Evolutionary conservation across 2,888 invertebrate species (phyloP), one percentile per base, ranked within the genome.

Genomic region (Allolobophora icterica): DNA sequence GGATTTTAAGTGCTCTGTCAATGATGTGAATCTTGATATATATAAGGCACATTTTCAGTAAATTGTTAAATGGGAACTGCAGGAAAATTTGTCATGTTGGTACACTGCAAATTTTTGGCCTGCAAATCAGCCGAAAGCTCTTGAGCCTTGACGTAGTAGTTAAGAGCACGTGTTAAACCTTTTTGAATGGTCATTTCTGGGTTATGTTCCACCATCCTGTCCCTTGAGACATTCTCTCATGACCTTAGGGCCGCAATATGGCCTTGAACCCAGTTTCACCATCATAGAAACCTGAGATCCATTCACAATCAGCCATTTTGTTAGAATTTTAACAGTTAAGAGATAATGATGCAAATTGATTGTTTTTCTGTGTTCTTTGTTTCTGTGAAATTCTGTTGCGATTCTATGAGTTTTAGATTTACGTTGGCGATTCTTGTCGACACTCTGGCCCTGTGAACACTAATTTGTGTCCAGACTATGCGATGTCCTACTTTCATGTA

Each of bases 321-420:
- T 71, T n/a, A n/a, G 30, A 71, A 30, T 71, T 71, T 71, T 30
- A 71, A 17, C 21, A 71, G 71, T 71, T 71, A n/a, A n/a, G 71
- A 71, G n/a, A 71, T 71, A 71, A 71, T 71, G 71, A 71, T 71
- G 71, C 71, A 71, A 71, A 71, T 71, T 71, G 30, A 52, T 52
- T 24, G 52, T 52, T 42, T 42, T 5, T 42, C 42, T 42, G 24
- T n/a, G 71, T 71, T 8, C n/a, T n/a, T 71, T 71, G 71, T n/a
- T 71, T 71, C 71, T 71, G 71, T 71, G 30, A n/a, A 71, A 71
- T 71, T 71, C 71, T 71, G 71, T 71, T 71, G 71, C n/a, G n/a
- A 71, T 71, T n/a, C 71, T 58, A n/a, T n/a, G 71, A 71, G n/a
- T 71, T 71, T 71, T 8, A 71, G 30, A 6, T n/a, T 71, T 30